Evolutionary conservation across 1,140 invertebrate species (phyloP).

Genomic region (Stegodyphus mimosarum): DNA sequence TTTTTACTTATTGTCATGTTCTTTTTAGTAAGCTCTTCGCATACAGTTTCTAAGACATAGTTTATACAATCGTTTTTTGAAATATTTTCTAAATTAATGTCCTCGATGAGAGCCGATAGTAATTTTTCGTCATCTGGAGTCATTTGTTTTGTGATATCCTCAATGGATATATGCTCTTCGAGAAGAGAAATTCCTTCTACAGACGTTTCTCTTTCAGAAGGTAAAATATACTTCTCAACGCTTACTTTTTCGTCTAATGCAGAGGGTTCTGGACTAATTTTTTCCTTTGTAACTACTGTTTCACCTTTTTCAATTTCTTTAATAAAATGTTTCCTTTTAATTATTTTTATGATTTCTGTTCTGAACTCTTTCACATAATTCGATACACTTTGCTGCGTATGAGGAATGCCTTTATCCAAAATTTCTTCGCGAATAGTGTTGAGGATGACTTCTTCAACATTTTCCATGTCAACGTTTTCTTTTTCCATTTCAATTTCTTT

Average conservation of each 20-base stretch:
- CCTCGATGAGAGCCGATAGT: not conserved
- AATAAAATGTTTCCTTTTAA: not conserved
- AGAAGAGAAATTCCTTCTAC: too few relatives aligned
- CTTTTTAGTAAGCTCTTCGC: not conserved
- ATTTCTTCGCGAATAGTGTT: not conserved
- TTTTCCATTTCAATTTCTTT: slow-evolving; percentile 72
- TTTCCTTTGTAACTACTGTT: not conserved
- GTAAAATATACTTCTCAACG: too few relatives aligned
- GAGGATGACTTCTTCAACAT: slow-evolving; percentile 76
- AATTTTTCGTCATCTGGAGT: not conserved
- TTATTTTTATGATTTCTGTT: not conserved
- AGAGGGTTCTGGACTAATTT: not conserved
- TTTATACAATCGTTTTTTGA: not conserved
- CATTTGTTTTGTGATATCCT: too few relatives aligned
- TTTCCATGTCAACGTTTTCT: slow-evolving; percentile 71
- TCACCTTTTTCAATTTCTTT: not conserved
- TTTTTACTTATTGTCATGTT: not conserved
- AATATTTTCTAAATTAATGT: not conserved
- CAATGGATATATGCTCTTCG: not conserved
- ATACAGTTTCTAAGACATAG: not conserved
- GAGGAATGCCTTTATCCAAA: not conserved
- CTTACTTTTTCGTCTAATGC: not conserved
- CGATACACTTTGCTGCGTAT: not conserved
- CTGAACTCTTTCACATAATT: not conserved
- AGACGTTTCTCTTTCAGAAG: too few relatives aligned